Base-by-base conservation (phyloP, 2,113 vertebrate species). In the Hypocryptadius cinnamomeus region DNA sequence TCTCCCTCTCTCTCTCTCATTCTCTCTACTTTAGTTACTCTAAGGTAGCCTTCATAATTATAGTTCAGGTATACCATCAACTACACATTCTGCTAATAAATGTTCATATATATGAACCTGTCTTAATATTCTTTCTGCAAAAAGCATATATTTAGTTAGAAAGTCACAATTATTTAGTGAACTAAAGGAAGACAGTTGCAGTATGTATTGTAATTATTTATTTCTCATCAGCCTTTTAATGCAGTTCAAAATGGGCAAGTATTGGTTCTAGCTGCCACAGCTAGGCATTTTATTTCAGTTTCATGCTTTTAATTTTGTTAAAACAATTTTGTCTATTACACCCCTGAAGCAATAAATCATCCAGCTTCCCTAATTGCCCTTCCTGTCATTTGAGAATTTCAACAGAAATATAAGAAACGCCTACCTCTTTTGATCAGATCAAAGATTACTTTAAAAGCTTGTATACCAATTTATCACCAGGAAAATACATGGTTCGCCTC, bases 361-460 rank as follows among this genome's bases (percentile, higher is more conserved):
- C 23, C 45, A 85, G 23, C 59, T 91, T 82, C 71, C 42, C 64
- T 93, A 95, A 93, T 50, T 82, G 39, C 48, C 48, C 56, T 93
- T 92, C 73, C 74, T 72, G 56, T 92, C 63, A 74, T 56, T 91
- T 85, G 89, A 92, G 82, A 93, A 96, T 95, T 92, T 77, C n/a
- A 90, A 82, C 7, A 82, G 66, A 82, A 93, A 77, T 88, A 73
- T 72, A 86, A 88, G 92, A 66, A 95, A 95, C 64, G 40, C 25
- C 51, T 37, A 81, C n/a, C 47, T 92, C 51, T 87, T 94, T 88
- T 90, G 72, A 93, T 92, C 35, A 71, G 59, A 91, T 90, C 93
- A 94, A 94, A 94, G 65, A 50, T 79, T 85, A 40, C 12, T 77
- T 93, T 92, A 89, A 89, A 90, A 93, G 40, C 10, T 68, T 88